Percentiles rank a stretch among this genome's conserved stretches.
These are phyloP conservation scores for Patiria pectinifera DNA, from an alignment of 53 echinoderm and acorn worm genomes.

Conservation along the genomic window DNA sequence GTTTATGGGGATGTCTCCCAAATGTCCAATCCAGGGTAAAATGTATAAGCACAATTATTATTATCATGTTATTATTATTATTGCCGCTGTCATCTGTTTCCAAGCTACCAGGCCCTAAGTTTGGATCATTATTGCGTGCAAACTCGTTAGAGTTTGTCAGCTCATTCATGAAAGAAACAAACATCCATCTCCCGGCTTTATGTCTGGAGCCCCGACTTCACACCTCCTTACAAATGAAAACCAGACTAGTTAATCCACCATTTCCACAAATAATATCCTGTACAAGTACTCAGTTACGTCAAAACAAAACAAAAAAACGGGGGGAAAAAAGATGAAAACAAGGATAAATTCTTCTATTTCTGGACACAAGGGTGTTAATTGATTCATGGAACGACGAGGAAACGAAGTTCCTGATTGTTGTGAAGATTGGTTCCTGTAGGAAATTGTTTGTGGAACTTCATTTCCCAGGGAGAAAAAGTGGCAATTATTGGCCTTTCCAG, in stretches of 20 bases:
- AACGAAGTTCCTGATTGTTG: not conserved
- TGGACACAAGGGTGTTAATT: not conserved
- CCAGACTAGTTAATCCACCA: not conserved
- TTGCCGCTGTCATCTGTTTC: no score
- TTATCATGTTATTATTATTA: no score
- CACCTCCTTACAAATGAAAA: not conserved
- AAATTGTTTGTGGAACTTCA: not conserved
- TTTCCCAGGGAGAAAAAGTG: not conserved
- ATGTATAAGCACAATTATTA: no score
- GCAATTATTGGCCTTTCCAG: not conserved
- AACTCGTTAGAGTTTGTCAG: not conserved
- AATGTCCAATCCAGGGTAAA: no score
- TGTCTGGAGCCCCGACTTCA: not conserved
- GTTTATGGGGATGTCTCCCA: no score
- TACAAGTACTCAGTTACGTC: not conserved
- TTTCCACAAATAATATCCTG: not conserved
- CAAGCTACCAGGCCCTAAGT: not conserved
- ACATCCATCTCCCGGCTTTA: not conserved
- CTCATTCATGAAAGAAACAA: not conserved
- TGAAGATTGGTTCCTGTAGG: not conserved
- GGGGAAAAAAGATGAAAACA: not conserved
- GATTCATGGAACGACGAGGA: not conserved
- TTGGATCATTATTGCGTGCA: not conserved
- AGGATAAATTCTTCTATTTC: not conserved
- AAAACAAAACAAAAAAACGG: not conserved